These are phyloP conservation scores for Trissolcus brochymenae DNA, from an alignment of 2,888 invertebrate genomes.

Conservation along the genomic window DNA sequence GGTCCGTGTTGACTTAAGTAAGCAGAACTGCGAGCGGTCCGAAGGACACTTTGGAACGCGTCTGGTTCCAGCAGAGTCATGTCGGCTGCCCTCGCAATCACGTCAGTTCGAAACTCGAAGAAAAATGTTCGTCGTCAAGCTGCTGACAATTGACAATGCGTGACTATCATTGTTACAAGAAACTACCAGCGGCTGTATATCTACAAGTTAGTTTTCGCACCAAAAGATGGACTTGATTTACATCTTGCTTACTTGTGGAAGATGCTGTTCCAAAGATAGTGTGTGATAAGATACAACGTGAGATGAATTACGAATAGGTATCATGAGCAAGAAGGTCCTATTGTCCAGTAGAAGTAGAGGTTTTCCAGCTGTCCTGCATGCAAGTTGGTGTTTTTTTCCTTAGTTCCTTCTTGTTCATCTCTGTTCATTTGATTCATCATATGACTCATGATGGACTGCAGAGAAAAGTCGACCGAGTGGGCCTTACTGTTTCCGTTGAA, in stretches of 20 bases:
- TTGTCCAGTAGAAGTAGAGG: too few species aligned
- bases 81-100: background rate
- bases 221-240: too few species aligned
- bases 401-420: background rate
- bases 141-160: too few species aligned
- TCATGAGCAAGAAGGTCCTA: too few species aligned
- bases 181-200: too few species aligned
- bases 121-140: too few species aligned
- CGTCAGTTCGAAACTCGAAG: background rate
- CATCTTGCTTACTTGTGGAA: too few species aligned
- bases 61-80: background rate
- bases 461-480: slow-evolving; percentile 79
- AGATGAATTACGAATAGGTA: too few species aligned
- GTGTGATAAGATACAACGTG: too few species aligned
- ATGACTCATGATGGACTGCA: slow-evolving; percentile 70
- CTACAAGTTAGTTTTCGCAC: too few species aligned
- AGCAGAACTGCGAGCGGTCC: slow-evolving; percentile 71
- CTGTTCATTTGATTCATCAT: slow-evolving; percentile 21
- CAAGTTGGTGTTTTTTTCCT: background rate
- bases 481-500: slow-evolving; percentile 80
- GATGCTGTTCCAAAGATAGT: too few species aligned
- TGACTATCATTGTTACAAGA: too few species aligned
- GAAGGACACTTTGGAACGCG: slow-evolving; percentile 9
- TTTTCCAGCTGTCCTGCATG: slow-evolving; percentile 26
- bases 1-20: slow-evolving; percentile 73